Evolutionary conservation across 2,888 invertebrate genomes (phyloP), one percentile per base, ranked within the genome.

Genomic region (Graphium colonna): DNA sequence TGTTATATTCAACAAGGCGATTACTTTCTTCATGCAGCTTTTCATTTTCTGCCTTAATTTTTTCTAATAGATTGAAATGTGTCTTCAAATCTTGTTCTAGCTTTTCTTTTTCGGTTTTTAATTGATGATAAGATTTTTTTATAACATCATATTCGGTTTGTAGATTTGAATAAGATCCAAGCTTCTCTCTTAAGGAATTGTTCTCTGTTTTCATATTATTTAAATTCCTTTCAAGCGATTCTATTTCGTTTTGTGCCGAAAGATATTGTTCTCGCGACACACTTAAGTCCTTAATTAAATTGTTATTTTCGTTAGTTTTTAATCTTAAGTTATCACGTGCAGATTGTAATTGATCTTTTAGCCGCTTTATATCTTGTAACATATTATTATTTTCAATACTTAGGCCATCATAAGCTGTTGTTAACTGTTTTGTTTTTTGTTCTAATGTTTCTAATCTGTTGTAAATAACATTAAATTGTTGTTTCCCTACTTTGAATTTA

Each of bases 301-400:
- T 58, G 53, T 52, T 60, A 49, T 80, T 83, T 63, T 84, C 80
- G 51, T 75, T 69, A 28, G 64, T 73, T 69, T 76, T 79, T 1
- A 15, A 59, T 56, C 82, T 69, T 38, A 86, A 61, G 4, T 52
- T 60, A 43, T 72, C 66, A 31, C 62, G 61, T 47, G 82, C 67
- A 53, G 69, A 61, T 51, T 71, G 71, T 1, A 73, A 53, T 67
- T 78, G 73, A 26, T 69, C 59, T 10, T 53, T 68, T 72, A 79
- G 79, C 16, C 56, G 59, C 31, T 72, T 61, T 31, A 67, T 64
- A 52, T 75, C 71, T 38, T 56, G 59, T 52, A 75, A 64, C 38
- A 80, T 60, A 17, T 33, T 54, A 17, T 64, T 58, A 54, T 72
- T 80, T 61, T 81, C 75, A 3, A 38, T 41, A 18, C 65, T 8